Base-by-base conservation (phyloP, 2,888 invertebrate species). In the Diarsia rubi region DNA sequence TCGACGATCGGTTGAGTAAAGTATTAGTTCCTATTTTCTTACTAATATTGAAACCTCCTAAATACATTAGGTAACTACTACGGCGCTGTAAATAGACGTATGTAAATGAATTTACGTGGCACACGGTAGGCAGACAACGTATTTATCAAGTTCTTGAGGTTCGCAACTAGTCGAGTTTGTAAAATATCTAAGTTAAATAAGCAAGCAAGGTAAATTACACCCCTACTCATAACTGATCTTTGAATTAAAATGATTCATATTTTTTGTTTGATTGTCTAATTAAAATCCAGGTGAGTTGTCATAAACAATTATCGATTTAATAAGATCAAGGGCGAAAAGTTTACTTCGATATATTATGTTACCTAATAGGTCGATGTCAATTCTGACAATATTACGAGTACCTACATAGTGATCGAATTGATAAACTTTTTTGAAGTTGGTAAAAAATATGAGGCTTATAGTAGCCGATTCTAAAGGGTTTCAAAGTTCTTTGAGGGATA, bases 131-230 rank as follows among this genome's bases (percentile, higher is more conserved):
- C 27, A 14, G 65, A 37, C 49, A 19, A 14, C 42, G n/a, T 63
- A 27, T 21, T 65, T 24, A 64, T 47, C 37, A 69, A 66, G 24
- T 44, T 57, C 21, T 24, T 45, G n/a, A 59, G 52, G 54, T 54
- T 54, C 47, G n/a, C 52, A 67, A 19, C 11, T 24, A 24, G 12
- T 44, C 14, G 47, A 44, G 57, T 76, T 57, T 44, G 31, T n/a
- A n/a, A n/a, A n/a, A n/a, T n/a, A 24, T 24, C 5, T 54, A 54
- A 0, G 24, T 52, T 54, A 24, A n/a, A n/a, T 52, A 52, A 52
- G n/a, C n/a, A 21, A 52, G 52, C 12, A 4, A 21, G 49, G 49
- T 49, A 49, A n/a, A 0, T 52, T 12, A n/a, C n/a, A n/a, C 52
- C 11, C n/a, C 12, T 52, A 52, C 49, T 52, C 49, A 52, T 11